Percentiles rank a stretch among this genome's conserved stretches.
Evolutionary conservation across 2,888 invertebrate species (phyloP).

Genomic region (Drosophila prolongata): DNA sequence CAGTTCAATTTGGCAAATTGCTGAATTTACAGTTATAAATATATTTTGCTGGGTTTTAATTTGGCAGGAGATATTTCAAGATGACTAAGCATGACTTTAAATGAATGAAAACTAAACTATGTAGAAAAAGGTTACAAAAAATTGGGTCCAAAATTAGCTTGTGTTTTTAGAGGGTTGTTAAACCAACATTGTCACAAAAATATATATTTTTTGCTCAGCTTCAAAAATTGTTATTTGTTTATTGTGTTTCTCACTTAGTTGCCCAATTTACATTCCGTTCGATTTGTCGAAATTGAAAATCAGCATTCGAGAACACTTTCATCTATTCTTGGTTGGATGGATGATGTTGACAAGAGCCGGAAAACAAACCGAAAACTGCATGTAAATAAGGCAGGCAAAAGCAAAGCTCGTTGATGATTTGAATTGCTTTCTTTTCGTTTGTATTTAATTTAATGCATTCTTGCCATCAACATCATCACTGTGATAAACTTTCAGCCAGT

Average conservation of each 20-base stretch:
- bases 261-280: not conserved
- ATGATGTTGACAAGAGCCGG: slow-evolving; percentile 70
- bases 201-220: too few species aligned
- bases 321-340: slow-evolving; percentile 39
- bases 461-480: slow-evolving; percentile 48
- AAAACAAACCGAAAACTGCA: slow-evolving; percentile 74
- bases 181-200: too few species aligned
- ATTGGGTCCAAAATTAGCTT: too few species aligned
- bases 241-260: not conserved
- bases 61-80: too few species aligned
- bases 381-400: slow-evolving; percentile 61
- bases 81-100: too few species aligned
- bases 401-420: slow-evolving; percentile 35
- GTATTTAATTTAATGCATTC: slow-evolving; percentile 69
- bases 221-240: too few species aligned
- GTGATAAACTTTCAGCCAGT: slow-evolving; percentile 58
- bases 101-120: too few species aligned
- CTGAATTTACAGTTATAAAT: too few species aligned
- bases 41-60: too few species aligned
- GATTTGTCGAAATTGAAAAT: not conserved
- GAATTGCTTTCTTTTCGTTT: slow-evolving; percentile 57
- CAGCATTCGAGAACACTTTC: slow-evolving; percentile 10
- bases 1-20: not conserved
- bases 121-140: too few species aligned
- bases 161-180: too few species aligned